Conservation (phyloP, 2,888 invertebrate genomes). For the Lapara coniferarum region DNA sequence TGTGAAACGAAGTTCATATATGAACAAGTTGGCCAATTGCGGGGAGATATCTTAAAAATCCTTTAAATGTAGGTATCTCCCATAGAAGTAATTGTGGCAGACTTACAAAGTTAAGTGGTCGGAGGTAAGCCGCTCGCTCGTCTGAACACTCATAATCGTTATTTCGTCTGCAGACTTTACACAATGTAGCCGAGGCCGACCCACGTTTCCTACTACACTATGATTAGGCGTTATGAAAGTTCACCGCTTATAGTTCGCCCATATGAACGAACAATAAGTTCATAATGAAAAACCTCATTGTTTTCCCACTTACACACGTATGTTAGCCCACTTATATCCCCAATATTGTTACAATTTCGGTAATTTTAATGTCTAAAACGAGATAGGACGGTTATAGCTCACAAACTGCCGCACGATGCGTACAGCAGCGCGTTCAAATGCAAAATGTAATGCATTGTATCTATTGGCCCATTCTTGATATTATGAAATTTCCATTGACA, state of each 20-base stretch:
- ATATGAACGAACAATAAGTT: constrained; percentile 36
- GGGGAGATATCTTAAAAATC: constrained; percentile 68
- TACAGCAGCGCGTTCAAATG: background rate
- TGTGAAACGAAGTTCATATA: constrained; percentile 62
- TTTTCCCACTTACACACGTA: constrained; percentile 24
- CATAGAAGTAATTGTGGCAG: constrained; percentile 75
- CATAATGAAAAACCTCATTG: constrained; percentile 23
- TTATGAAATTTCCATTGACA: constrained; percentile 37
- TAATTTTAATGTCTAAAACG: background rate
- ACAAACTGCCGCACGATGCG: background rate
- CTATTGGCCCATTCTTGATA: background rate
- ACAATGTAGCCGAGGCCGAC: constrained; percentile 67
- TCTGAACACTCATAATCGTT: constrained; percentile 75
- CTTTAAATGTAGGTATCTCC: constrained; percentile 57
- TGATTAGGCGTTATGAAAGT: constrained; percentile 43
- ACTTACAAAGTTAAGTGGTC: constrained; percentile 79
- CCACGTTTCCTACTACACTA: constrained; percentile 47
- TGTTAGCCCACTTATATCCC: background rate
- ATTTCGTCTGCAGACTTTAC: constrained; percentile 82
- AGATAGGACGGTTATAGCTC: too few species aligned
- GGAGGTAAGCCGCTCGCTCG: constrained; percentile 67
- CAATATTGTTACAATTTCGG: background rate
- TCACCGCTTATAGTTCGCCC: constrained; percentile 27
- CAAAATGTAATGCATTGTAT: background rate
- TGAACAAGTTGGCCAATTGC: constrained; percentile 48